Percentiles rank a stretch among this genome's conserved stretches.
Evolutionary conservation across 2,797 vertebrate genomes (phyloP).

Genomic region (Glossophaga mutica): DNA sequence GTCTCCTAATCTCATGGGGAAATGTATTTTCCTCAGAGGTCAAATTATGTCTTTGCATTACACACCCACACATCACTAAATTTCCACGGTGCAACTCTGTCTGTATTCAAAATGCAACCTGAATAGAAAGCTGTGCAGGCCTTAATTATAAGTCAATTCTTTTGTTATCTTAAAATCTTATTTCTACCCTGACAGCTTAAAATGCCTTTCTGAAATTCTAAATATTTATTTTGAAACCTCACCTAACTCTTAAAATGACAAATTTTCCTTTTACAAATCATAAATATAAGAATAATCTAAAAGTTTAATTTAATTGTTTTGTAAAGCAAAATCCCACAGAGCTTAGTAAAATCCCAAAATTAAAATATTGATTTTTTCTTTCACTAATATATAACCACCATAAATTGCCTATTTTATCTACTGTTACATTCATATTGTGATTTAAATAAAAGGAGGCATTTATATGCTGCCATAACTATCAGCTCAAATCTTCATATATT

Average conservation of each 20-base stretch:
- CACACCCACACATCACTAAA: not conserved
- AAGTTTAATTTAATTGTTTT: not conserved
- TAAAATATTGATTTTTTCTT: not conserved
- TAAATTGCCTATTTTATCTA: not conserved
- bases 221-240: constrained; percentile 29
- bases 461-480: not conserved
- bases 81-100: not conserved
- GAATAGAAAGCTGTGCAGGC: not conserved
- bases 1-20: not conserved
- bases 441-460: not conserved
- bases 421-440: not conserved
- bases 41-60: not conserved
- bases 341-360: not conserved
- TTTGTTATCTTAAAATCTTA: not conserved
- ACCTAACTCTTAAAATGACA: not conserved
- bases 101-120: not conserved
- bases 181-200: not conserved
- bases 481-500: not conserved
- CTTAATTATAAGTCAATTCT: not conserved
- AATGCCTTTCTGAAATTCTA: not conserved
- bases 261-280: not conserved
- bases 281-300: not conserved
- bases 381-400: not conserved
- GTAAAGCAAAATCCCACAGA: not conserved
- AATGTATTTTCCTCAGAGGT: not conserved